These are phyloP conservation scores for Apocheima hispidaria DNA, from an alignment of 2,888 invertebrate genomes.

Conservation along the genomic window DNA sequence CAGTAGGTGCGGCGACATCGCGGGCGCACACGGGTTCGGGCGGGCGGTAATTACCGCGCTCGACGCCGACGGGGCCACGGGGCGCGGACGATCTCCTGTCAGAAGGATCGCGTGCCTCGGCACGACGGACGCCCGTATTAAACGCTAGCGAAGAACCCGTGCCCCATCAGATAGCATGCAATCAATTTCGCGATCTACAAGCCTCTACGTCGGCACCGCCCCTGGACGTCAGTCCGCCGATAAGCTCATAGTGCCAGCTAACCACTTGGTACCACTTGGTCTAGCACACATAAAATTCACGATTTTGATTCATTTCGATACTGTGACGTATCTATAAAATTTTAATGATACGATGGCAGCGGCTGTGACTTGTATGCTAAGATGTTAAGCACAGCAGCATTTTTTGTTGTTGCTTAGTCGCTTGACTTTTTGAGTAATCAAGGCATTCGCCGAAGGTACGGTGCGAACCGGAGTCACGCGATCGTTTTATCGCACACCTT, in stretches of 20 bases:
- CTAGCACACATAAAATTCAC: conserved; percentile 56
- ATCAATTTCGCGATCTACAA: conserved; percentile 86
- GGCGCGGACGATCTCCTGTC: conserved; percentile 82
- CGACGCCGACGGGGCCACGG: conserved; percentile 60
- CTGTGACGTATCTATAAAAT: conserved; percentile 43
- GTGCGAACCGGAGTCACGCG: conserved; percentile 78
- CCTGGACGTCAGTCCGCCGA: conserved; percentile 81
- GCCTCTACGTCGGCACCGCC: conserved; percentile 82
- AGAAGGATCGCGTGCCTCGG: conserved; percentile 83
- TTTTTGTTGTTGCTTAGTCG: conserved; percentile 56
- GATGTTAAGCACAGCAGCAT: conserved; percentile 36
- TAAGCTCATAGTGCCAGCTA: conserved; percentile 80
- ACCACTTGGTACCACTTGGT: conserved; percentile 74
- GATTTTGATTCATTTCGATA: conserved; percentile 31
- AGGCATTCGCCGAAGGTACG: conserved; percentile 75
- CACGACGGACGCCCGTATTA: conserved; percentile 80
- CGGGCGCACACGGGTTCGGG: conserved; percentile 79
- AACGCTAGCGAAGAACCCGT: conserved; percentile 84
- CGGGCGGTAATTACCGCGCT: conserved; percentile 78
- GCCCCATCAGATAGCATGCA: conserved; percentile 85
- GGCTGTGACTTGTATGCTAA: conserved; percentile 20
- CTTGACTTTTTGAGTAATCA: conserved; percentile 71
- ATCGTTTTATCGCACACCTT: conserved; percentile 84
- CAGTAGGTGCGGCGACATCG: conserved; percentile 74
- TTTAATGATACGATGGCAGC: conserved; percentile 32